These are phyloP conservation scores for Coremacera marginata DNA, from an alignment of 2,888 invertebrate species.

Conservation along the genomic window DNA sequence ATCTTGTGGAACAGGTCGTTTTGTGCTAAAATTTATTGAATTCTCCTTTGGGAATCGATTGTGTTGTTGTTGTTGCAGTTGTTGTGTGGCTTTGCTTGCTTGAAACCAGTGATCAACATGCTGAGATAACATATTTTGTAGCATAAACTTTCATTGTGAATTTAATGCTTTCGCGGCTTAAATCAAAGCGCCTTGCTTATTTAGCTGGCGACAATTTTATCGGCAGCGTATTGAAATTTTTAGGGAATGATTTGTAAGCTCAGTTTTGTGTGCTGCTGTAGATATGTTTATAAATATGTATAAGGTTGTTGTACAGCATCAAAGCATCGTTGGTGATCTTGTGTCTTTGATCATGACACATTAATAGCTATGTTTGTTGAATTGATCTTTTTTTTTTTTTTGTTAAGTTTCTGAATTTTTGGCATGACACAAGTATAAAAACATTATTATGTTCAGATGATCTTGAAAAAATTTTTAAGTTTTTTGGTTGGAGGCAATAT, in stretches of 20 bases:
- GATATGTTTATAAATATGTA: slow-evolving; percentile 15
- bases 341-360: slow-evolving; percentile 57
- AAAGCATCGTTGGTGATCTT: slow-evolving; percentile 57
- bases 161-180: slow-evolving; percentile 62
- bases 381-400: slow-evolving; percentile 43
- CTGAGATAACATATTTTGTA: slow-evolving; percentile 57
- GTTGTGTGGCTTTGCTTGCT: slow-evolving; percentile 16
- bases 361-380: slow-evolving; percentile 42
- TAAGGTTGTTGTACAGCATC: slow-evolving; percentile 27
- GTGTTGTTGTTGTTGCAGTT: slow-evolving; percentile 8
- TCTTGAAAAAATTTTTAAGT: too few species aligned
- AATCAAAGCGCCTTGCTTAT: slow-evolving; percentile 61
- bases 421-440: too few species aligned
- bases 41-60: slow-evolving; percentile 58
- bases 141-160: slow-evolving; percentile 48
- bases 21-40: slow-evolving; percentile 64
- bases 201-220: slow-evolving; percentile 66
- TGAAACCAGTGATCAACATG: slow-evolving; percentile 54
- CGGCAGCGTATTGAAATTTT: slow-evolving; percentile 62
- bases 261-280: slow-evolving; percentile 20
- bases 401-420: too few species aligned
- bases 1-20: slow-evolving; percentile 43
- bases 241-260: slow-evolving; percentile 41
- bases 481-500: too few species aligned
- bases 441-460: too few species aligned